Base-by-base conservation (phyloP, 2,113 vertebrate genomes). In the Halcyon senegalensis region DNA sequence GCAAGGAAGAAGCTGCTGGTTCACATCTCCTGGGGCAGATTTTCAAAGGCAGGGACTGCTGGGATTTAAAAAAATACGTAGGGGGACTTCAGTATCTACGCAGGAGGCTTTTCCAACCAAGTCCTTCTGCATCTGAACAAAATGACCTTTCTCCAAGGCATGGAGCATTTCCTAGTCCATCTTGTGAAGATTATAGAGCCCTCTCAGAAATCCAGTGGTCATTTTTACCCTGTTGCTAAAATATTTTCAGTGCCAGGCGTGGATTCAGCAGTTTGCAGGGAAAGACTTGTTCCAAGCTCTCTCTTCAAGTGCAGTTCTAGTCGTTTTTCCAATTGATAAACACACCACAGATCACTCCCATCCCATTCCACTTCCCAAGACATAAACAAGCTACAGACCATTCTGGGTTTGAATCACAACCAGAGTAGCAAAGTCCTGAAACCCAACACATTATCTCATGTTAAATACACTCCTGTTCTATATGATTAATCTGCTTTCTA, bases 161-260 rank as follows among this genome's bases (percentile, higher is more conserved):
- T 0, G 7, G 30, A 27, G 55, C 16, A 7, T 51, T 62, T 19
- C 16, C 2, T 17, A 23, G 11, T 9, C 31, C 2, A 0, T 3
- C 5, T 46, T 12, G 13, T 2, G 51, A 66, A 35, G 51, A 20
- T 60, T 70, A 53, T 8, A 33, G 70, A 69, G 43, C 63, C 53
- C 37, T 59, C 67, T 50, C 58, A 30, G 21, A 23, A 11, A 72
- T 31, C 31, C 59, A 74, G 3, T 59, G 74, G 43, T 82, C 70
- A 16, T 58, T 82, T 88, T 66, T 67, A 64, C 39, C 16, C 37
- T 1, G 2, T n/a, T 50, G 39, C 48, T 87, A 12, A 84, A 68
- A 63, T 1, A 1, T 33, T 64, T 24, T 50, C 53, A 28, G 64
- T 55, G 84, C 78, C 59, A 77, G 56, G 53, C 50, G 73, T 1